phyloP scores from a whole-genome alignment of 2,888 invertebrate genomes.

The Nomada goodeniana region DNA sequence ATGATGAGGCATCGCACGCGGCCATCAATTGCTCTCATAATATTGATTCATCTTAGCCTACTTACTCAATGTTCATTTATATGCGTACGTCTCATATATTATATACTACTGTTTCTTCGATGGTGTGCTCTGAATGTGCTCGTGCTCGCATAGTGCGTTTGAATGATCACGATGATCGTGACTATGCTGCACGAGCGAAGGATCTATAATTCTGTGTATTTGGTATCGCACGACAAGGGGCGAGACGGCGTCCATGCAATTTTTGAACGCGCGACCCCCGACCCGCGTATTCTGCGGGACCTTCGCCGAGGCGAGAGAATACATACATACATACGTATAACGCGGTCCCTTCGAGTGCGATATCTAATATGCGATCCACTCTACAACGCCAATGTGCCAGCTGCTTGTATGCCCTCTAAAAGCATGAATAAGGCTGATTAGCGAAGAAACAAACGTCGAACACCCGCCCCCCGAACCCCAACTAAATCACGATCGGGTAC shows the following conservation, averaged over 20 bases:
- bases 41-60: constrained; percentile 74
- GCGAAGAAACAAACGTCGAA: constrained; percentile 35
- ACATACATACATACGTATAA: no score
- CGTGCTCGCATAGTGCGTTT: constrained; percentile 74
- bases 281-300: not conserved
- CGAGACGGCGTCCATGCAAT: not conserved
- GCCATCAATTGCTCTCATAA: constrained; percentile 78
- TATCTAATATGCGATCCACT: constrained; percentile 50
- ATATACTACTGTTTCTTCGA: constrained; percentile 59
- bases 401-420: constrained; percentile 82
- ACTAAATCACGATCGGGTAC: not conserved
- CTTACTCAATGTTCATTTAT: constrained; percentile 70
- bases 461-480: not conserved
- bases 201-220: constrained; percentile 40
- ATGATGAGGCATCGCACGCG: constrained; percentile 82
- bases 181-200: constrained; percentile 70
- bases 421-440: constrained; percentile 74
- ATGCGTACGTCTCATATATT: constrained; percentile 58
- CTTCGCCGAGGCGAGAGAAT: no score
- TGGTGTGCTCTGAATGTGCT: constrained; percentile 72
- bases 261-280: no score
- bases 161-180: constrained; percentile 67
- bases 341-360: constrained; percentile 60
- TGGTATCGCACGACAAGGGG: constrained; percentile 49
- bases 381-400: constrained; percentile 79